These are phyloP conservation scores for Anorthoa munda DNA, from an alignment of 2,888 invertebrate genomes.

Conservation along the genomic window DNA sequence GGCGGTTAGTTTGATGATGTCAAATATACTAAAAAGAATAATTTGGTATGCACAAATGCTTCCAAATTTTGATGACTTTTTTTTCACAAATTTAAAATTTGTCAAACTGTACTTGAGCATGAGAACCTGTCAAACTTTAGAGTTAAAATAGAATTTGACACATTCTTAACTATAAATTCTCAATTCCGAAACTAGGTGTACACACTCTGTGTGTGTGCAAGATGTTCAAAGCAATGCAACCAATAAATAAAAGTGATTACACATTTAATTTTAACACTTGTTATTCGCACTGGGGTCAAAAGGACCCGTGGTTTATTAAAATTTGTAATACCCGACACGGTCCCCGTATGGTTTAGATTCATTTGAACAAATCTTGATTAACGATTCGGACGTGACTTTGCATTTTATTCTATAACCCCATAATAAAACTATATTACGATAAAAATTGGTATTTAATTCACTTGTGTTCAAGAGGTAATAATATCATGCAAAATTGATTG, in stretches of 20 bases:
- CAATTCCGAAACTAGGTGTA: no score
- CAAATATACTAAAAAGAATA: no score
- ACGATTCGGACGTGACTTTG: slow-evolving; percentile 82
- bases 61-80: no score
- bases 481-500: background rate
- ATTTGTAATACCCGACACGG: slow-evolving; percentile 80
- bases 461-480: slow-evolving; percentile 2
- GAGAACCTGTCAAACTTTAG: no score
- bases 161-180: no score
- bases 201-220: background rate
- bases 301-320: slow-evolving; percentile 75
- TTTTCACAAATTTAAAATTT: no score
- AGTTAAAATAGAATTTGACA: no score
- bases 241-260: slow-evolving; percentile 19
- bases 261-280: slow-evolving; percentile 52
- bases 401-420: slow-evolving; percentile 70
- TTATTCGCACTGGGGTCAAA: slow-evolving; percentile 62
- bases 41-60: no score
- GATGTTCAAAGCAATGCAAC: background rate
- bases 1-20: no score
- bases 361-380: slow-evolving; percentile 85
- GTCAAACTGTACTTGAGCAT: no score
- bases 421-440: slow-evolving; percentile 21
- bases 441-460: slow-evolving; percentile 57
- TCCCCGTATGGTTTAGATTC: slow-evolving; percentile 85